These are phyloP conservation scores for Enteromius argenteus DNA, from an alignment of 2,797 vertebrate species.

Conservation along the genomic window DNA sequence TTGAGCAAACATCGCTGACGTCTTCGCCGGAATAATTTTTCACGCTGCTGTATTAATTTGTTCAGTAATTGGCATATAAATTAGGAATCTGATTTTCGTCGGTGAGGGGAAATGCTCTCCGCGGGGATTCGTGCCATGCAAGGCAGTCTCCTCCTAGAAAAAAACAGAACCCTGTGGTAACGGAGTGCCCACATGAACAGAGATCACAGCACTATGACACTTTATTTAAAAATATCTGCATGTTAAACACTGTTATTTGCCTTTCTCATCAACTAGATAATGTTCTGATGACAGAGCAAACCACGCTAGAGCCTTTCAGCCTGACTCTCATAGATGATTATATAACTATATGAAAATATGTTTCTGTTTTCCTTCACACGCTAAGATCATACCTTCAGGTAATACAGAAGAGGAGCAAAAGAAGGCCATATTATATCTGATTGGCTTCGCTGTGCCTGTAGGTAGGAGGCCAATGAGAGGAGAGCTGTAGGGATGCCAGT, in stretches of 20 bases:
- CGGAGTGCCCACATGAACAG: neutral
- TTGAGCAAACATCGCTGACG: constrained; percentile 55
- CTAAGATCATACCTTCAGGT: constrained; percentile 17
- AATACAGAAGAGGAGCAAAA: neutral
- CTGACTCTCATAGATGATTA: constrained; percentile 13
- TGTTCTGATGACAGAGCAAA: constrained; percentile 28
- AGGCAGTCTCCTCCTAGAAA: constrained; percentile 37
- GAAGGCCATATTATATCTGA: constrained; percentile 58
- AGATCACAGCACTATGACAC: constrained; percentile 33
- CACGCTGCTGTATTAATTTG: constrained; percentile 56
- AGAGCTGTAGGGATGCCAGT: constrained; percentile 55
- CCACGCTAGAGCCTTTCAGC: neutral
- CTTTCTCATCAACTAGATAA: constrained; percentile 20
- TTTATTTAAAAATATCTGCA: constrained; percentile 40
- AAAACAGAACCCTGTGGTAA: constrained; percentile 16
- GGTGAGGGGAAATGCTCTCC: constrained; percentile 24
- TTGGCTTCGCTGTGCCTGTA: constrained; percentile 54
- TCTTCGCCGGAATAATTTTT: constrained; percentile 42
- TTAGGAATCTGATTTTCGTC: constrained; percentile 52
- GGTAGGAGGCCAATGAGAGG: constrained; percentile 63
- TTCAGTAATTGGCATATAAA: constrained; percentile 63
- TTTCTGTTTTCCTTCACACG: constrained; percentile 21
- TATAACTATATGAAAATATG: constrained; percentile 25
- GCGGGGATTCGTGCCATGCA: constrained; percentile 4
- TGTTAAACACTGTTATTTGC: constrained; percentile 39